Evolutionary conservation across 2,888 invertebrate species (phyloP), one percentile per base, ranked within the genome.

Genomic region (Luperina nickerlii): DNA sequence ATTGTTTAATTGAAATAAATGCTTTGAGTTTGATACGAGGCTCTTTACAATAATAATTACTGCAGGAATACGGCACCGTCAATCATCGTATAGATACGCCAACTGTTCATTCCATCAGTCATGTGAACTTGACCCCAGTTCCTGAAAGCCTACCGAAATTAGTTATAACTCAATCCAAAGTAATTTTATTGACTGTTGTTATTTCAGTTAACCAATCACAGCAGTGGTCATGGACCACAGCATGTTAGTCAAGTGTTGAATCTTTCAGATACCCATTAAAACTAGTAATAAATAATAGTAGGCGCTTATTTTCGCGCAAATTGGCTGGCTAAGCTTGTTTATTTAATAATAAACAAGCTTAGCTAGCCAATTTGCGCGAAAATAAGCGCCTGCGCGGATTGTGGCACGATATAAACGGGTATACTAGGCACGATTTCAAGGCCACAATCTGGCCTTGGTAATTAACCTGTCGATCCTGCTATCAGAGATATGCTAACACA

Each of bases 401-500:
- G 27, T 42, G 51, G 0, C 65, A 69, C 38, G 66, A 38, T 73
- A 38, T 73, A 72, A 54, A 57, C 27, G n/a, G n/a, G n/a, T n/a
- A 9, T 32, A 60, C 60, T 32, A 63, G 45, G 48, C 54, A 57
- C 68, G 74, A 65, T 45, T 72, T 27, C 81, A 85, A 85, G 88
- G 85, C 78, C 79, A 57, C 79, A 45, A 42, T 38, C 57, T 70
- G 27, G 77, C 80, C 83, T 85, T 80, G 78, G 70, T 74, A 87
- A 77, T 82, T 73, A 82, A 83, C 78, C 67, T 60, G 79, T 69
- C 68, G 54, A 62, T 71, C 57, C 24, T 66, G 78, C 70, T 81
- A 70, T 76, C 83, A 71, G 48, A 81, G 54, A 48, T 83, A 88
- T 89, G 88, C 81, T 87, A 90, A 89, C 87, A 79, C 51, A 88